Conservation (phyloP, 2,797 vertebrate species). For the Podargus strigoides region DNA sequence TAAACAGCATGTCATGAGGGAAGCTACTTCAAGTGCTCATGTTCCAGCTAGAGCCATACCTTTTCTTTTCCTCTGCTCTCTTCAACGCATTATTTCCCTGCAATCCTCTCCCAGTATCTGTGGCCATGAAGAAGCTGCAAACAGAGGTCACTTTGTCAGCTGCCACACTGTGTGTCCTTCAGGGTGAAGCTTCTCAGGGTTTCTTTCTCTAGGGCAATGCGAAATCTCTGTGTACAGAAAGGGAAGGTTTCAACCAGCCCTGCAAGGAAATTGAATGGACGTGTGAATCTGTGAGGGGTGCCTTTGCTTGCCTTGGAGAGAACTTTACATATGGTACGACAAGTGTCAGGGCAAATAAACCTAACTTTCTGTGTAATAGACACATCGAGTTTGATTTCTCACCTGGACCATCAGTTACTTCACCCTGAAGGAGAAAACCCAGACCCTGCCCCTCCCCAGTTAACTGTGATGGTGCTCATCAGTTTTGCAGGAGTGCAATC, state of each 20-base stretch:
- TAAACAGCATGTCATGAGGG: not conserved
- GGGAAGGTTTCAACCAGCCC: not conserved
- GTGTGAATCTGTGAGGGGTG: not conserved
- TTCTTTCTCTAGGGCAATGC: not conserved
- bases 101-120: not conserved
- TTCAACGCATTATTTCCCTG: rapidly evolving
- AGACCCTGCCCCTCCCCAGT: not conserved
- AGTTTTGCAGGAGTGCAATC: not conserved
- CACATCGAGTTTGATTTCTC: not conserved
- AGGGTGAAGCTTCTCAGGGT: not conserved
- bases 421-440: not conserved
- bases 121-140: not conserved
- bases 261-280: not conserved
- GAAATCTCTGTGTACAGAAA: not conserved
- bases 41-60: not conserved
- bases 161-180: not conserved
- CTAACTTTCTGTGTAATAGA: too few species aligned
- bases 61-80: not conserved
- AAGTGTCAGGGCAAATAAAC: too few species aligned
- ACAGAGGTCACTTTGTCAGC: not conserved
- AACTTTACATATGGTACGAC: not conserved
- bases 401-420: not conserved
- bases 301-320: not conserved
- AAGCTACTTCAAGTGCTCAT: not conserved
- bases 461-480: not conserved